A percentile compares a stretch with the other conserved stretches of the same genome.
Conservation (phyloP, 2,797 vertebrate species). For the Epinephelus coioides region DNA sequence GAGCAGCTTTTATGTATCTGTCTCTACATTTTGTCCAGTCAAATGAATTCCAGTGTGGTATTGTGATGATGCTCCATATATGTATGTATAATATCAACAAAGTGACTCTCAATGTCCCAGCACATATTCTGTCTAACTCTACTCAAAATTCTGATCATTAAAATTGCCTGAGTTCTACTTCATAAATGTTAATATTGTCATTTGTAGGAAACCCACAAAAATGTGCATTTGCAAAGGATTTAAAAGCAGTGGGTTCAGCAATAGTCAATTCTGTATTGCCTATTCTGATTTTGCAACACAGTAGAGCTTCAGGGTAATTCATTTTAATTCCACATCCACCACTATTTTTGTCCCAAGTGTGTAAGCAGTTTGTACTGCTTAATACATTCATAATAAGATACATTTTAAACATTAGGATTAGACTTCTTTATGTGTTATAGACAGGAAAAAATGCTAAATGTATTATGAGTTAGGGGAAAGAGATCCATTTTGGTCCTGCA, state of each 20-base stretch:
- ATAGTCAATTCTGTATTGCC: constrained; percentile 10
- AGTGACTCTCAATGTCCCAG: neutral
- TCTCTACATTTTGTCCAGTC: neutral
- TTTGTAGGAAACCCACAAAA: constrained; percentile 9
- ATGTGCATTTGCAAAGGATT: constrained; percentile 12
- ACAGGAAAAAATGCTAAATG: neutral
- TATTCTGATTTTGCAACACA: constrained; percentile 43
- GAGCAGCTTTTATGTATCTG: neutral
- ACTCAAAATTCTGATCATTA: neutral
- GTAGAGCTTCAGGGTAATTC: constrained; percentile 40
- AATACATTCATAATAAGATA: constrained; percentile 32
- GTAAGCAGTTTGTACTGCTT: constrained; percentile 24
- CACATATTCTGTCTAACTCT: neutral
- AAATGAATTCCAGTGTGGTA: neutral
- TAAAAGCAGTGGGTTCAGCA: constrained; percentile 31
- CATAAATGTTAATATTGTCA: neutral
- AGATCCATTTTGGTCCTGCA: neutral
- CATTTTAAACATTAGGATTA: constrained; percentile 39
- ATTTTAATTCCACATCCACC: constrained; percentile 48
- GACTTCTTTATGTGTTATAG: neutral
- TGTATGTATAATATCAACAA: neutral
- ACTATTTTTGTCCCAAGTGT: constrained; percentile 41
- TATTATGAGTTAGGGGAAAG: neutral
- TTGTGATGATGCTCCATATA: neutral
- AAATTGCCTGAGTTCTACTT: neutral